Conservation (phyloP, 2,888 invertebrate genomes). For the Perdita meconis region DNA sequence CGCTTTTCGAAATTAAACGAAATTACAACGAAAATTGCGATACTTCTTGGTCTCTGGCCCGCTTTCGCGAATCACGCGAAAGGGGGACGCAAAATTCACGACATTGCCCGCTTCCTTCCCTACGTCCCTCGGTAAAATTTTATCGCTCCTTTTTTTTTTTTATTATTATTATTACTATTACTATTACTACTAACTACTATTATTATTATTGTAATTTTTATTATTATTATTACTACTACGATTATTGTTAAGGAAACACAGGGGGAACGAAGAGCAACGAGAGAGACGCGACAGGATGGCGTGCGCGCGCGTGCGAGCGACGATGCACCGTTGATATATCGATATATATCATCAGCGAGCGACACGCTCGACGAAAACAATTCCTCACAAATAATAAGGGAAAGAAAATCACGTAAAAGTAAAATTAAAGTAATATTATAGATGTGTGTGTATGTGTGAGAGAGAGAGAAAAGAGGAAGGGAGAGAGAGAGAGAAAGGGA, state of each 20-base stretch:
- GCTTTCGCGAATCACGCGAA: constrained; percentile 10
- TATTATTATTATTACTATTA: constrained; percentile 30
- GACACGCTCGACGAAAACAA: constrained; percentile 71
- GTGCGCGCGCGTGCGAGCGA: constrained; percentile 43
- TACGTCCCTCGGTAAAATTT: constrained; percentile 41
- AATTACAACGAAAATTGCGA: neutral
- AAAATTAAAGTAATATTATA: constrained; percentile 58
- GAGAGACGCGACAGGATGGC: constrained; percentile 44
- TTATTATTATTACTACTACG: constrained; percentile 30
- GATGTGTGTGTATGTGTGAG: constrained; percentile 20
- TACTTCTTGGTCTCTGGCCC: neutral
- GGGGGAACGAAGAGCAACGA: constrained; percentile 54
- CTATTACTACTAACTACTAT: constrained; percentile 23
- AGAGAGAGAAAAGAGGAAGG: constrained; percentile 30
- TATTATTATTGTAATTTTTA: constrained; percentile 7
- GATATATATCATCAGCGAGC: constrained; percentile 41
- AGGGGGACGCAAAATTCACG: neutral
- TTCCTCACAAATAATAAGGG: constrained; percentile 75
- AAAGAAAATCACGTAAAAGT: constrained; percentile 42
- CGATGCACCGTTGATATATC: constrained; percentile 26
- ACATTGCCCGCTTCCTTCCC: constrained; percentile 44
- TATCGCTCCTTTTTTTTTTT: constrained; percentile 19
- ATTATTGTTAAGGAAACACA: constrained; percentile 43
- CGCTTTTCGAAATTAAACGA: constrained; percentile 22
- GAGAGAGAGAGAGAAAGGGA: constrained; percentile 37